These are phyloP conservation scores for Pogonognathellus flavescens DNA, from an alignment of 1,140 invertebrate species.

Conservation along the genomic window DNA sequence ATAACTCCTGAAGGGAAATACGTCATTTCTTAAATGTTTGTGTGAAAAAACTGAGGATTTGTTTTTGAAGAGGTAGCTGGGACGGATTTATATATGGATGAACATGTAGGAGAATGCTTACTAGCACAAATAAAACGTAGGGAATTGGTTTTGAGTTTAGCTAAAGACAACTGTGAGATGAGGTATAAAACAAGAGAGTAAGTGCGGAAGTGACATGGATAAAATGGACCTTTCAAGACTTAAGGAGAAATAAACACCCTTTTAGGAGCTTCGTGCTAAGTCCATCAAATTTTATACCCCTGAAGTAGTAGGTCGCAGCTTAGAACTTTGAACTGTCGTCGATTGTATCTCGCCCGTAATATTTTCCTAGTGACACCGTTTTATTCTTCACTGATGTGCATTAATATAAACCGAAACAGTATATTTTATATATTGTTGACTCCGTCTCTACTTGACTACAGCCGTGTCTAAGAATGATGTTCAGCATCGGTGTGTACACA, in stretches of 20 bases:
- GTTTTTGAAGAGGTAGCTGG: no score
- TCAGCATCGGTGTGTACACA: background rate
- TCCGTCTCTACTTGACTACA: background rate
- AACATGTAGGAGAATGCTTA: no score
- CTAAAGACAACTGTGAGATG: conserved; percentile 16
- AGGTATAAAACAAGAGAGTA: background rate
- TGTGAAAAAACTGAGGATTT: no score
- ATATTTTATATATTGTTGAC: background rate
- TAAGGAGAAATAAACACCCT: conserved; percentile 43
- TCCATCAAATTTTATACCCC: conserved; percentile 36
- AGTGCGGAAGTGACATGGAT: conserved; percentile 23
- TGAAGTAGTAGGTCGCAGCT: conserved; percentile 23
- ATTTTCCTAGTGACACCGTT: conserved; percentile 21
- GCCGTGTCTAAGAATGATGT: background rate
- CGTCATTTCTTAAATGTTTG: no score
- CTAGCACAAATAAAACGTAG: no score
- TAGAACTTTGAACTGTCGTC: conserved; percentile 6
- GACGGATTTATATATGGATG: no score
- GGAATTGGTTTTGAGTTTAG: background rate
- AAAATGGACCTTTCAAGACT: conserved; percentile 21
- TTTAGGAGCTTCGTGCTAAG: conserved; percentile 35
- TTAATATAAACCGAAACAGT: background rate
- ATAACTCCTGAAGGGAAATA: no score
- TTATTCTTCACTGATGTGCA: background rate
- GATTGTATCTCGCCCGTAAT: background rate